Evolutionary conservation across 2,797 vertebrate genomes (phyloP).

Genomic region (Hyperoplus lanceolatus): DNA sequence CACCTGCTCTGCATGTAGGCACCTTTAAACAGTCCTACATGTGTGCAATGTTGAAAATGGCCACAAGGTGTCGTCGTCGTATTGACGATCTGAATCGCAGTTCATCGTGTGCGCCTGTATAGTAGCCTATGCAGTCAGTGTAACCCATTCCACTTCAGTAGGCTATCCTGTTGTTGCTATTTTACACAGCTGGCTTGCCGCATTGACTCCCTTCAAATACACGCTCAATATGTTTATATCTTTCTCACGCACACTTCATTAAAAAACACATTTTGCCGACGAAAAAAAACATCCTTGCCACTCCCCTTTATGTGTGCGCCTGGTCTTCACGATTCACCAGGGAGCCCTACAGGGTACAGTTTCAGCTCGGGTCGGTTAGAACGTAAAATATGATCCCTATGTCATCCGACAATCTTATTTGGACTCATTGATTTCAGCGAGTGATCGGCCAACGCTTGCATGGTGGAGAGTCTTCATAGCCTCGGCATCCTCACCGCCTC

Average conservation of each 20-base stretch:
- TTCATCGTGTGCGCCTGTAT: background rate
- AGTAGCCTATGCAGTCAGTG: no score
- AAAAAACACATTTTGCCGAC: constrained; percentile 54
- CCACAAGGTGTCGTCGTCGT: constrained; percentile 46
- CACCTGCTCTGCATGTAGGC: no score
- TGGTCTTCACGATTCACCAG: constrained; percentile 10
- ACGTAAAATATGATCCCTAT: constrained; percentile 15
- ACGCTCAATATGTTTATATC: background rate
- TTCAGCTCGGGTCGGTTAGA: background rate
- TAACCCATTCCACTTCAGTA: no score
- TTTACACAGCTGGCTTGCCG: background rate
- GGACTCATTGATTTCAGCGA: constrained; percentile 10
- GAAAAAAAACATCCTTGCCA: background rate
- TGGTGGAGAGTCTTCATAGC: constrained; percentile 20
- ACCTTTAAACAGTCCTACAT: no score
- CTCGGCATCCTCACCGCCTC: constrained; percentile 19
- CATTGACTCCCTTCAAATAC: background rate
- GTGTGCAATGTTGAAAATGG: background rate
- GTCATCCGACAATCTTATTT: background rate
- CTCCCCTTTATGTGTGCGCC: constrained; percentile 70
- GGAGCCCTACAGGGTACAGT: constrained; percentile 32
- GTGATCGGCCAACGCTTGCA: background rate
- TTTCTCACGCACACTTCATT: background rate
- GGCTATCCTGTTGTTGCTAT: background rate
- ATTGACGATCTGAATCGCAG: no score